These are phyloP conservation scores for Sicus ferrugineus DNA, from an alignment of 2,888 invertebrate species.

Conservation along the genomic window DNA sequence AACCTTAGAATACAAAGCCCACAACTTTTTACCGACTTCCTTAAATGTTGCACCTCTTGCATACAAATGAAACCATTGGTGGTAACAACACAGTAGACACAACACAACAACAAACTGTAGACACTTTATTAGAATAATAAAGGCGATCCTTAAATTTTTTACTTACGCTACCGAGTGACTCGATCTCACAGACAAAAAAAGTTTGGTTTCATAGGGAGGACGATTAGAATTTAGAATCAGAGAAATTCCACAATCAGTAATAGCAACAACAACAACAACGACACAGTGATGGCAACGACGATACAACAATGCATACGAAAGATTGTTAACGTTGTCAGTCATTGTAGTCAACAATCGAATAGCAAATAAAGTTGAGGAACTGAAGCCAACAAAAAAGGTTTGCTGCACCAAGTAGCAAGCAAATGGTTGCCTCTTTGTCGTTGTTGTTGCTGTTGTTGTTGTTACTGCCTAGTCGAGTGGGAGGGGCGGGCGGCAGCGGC, in stretches of 20 bases:
- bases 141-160: slow-evolving; percentile 31
- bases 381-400: too few species aligned
- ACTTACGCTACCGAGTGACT: slow-evolving; percentile 21
- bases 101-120: too few species aligned
- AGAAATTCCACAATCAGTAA: neutral
- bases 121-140: slow-evolving; percentile 20
- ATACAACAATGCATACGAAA: slow-evolving; percentile 15
- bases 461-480: neutral
- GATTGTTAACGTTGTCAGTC: slow-evolving; percentile 26
- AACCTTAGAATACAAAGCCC: neutral
- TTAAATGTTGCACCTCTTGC: slow-evolving; percentile 17
- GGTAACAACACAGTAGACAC: neutral
- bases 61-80: slow-evolving; percentile 1
- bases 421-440: too few species aligned
- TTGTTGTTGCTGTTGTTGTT: neutral
- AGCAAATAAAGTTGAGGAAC: neutral
- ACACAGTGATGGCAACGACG: too few species aligned
- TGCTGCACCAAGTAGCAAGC: neutral
- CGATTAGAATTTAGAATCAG: slow-evolving; percentile 33
- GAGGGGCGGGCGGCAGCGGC: neutral
- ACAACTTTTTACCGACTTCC: slow-evolving; percentile 1
- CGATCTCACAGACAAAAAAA: neutral
- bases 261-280: slow-evolving; percentile 6
- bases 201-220: neutral
- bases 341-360: neutral